These are phyloP conservation scores for human DNA, from an alignment of 2,113 vertebrate species.

Conservation along the genomic window GRCh38 chr18:58736001-58736500, in stretches of 20 bases:
- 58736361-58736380: conserved; percentile 37
- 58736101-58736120: too few relatives aligned
- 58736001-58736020: not conserved
- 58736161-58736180: not conserved
- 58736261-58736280: not conserved
- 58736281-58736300: not conserved
- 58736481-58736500: not conserved
- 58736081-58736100: too few relatives aligned
- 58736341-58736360: not conserved
- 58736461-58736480: not conserved
- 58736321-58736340: not conserved
- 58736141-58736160: not conserved
- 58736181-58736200: not conserved
- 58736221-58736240: not conserved
- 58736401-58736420: not conserved
- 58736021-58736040: too few relatives aligned
- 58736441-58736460: not conserved
- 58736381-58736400: not conserved
- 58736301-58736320: not conserved
- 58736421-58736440: conserved; percentile 1
- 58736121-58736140: too few relatives aligned
- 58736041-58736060: too few relatives aligned
- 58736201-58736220: not conserved
- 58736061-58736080: too few relatives aligned
- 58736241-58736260: not conserved